These are phyloP conservation scores for Acronicta leporina DNA, from an alignment of 2,888 invertebrate genomes.

Conservation along the genomic window DNA sequence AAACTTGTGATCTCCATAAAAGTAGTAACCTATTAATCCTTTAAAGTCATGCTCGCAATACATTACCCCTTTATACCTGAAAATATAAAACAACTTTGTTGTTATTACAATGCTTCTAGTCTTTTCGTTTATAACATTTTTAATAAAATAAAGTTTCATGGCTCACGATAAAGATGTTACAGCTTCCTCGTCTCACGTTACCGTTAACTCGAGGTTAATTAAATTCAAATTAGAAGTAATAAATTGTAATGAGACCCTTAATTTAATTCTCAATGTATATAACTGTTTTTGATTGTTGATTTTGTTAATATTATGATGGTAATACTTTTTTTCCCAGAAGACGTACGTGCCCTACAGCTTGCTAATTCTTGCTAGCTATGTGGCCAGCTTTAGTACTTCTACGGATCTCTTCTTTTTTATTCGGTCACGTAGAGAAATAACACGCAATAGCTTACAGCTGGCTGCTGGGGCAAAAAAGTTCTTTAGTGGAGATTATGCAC, in stretches of 20 bases:
- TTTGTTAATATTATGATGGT: no score
- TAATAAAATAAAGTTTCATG: constrained; percentile 46
- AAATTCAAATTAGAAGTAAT: constrained; percentile 66
- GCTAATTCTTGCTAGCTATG: no score
- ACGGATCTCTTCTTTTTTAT: no score
- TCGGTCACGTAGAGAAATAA: no score
- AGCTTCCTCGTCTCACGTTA: constrained; percentile 47
- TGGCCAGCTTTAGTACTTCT: no score
- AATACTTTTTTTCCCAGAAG: no score
- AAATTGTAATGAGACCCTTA: constrained; percentile 64
- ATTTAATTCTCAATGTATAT: constrained; percentile 56
- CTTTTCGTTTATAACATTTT: constrained; percentile 33
- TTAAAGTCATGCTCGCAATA: not conserved
- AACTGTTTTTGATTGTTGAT: constrained; percentile 40
- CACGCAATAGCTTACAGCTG: no score
- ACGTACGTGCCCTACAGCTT: no score
- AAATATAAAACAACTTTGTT: constrained; percentile 42
- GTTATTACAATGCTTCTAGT: constrained; percentile 21
- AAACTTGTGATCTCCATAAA: no score
- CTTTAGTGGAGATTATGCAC: no score
- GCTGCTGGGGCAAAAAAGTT: no score
- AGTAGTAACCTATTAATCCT: not conserved
- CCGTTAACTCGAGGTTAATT: constrained; percentile 61
- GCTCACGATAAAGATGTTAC: constrained; percentile 37
- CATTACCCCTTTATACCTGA: not conserved